phyloP scores from a whole-genome alignment of 2,888 invertebrate species.

The Cantharis rustica region DNA sequence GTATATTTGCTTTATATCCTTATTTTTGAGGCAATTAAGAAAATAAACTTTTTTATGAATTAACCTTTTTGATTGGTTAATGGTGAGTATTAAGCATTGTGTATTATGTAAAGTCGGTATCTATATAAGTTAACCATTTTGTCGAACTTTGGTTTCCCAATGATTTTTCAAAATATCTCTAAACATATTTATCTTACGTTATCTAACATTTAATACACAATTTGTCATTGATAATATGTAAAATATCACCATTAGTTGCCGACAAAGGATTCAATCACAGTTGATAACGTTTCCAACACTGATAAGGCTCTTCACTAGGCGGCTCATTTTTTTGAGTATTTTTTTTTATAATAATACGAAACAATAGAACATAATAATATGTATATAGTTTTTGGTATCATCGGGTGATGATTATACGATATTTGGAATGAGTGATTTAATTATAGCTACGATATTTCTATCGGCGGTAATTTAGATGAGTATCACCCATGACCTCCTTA shows the following conservation, averaged over 20 bases:
- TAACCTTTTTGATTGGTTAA: background rate
- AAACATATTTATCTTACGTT: conserved; percentile 16
- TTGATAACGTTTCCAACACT: conserved; percentile 47
- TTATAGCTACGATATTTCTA: background rate
- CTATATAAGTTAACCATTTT: background rate
- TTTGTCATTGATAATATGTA: conserved; percentile 48
- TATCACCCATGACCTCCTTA: background rate
- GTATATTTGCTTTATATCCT: too few species aligned
- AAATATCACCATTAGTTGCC: conserved; percentile 50
- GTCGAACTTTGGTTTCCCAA: conserved; percentile 6
- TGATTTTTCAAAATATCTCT: conserved; percentile 15
- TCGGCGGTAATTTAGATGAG: background rate
- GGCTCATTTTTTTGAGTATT: conserved; percentile 39
- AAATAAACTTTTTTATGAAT: background rate
- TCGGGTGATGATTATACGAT: background rate
- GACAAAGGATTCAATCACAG: conserved; percentile 53
- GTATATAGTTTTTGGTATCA: background rate
- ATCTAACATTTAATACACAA: conserved; percentile 41
- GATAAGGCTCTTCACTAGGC: conserved; percentile 47
- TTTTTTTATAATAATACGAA: conserved; percentile 30
- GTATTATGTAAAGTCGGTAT: background rate
- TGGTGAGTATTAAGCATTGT: background rate
- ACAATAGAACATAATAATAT: background rate
- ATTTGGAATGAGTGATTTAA: background rate
- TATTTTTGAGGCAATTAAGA: background rate